phyloP scores from a whole-genome alignment of 2,888 invertebrate species.

The Monoplex corrugatus region DNA sequence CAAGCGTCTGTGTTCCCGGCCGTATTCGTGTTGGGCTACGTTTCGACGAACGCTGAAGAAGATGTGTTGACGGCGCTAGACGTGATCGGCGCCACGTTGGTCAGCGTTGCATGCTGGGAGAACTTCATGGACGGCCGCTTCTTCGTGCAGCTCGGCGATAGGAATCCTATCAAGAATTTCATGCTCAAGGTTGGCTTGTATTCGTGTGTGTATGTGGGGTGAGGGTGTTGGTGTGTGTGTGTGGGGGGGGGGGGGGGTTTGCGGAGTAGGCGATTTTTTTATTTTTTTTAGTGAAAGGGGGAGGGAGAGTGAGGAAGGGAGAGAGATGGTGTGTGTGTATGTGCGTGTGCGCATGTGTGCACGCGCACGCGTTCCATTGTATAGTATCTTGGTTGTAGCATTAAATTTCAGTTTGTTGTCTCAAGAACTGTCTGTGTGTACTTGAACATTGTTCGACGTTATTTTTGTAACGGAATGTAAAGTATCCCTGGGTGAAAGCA shows the following conservation, averaged over 20 bases:
- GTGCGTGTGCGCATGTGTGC: background rate
- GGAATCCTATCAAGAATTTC: slow-evolving; percentile 51
- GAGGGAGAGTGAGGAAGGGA: background rate
- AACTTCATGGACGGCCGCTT: slow-evolving; percentile 72
- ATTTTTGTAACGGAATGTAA: no score
- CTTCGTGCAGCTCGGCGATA: slow-evolving; percentile 36
- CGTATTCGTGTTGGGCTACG: slow-evolving; percentile 23
- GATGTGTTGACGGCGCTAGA: slow-evolving; percentile 36
- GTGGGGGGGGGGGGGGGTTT: no score
- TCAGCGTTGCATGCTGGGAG: slow-evolving; percentile 73
- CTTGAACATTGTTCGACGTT: no score
- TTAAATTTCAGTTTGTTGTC: no score
- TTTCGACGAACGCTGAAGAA: background rate
- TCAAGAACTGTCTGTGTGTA: no score
- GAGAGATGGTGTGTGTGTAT: background rate
- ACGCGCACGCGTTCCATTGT: no score
- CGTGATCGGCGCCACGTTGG: slow-evolving; percentile 62
- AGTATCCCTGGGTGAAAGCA: no score
- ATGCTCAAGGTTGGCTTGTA: slow-evolving; percentile 49
- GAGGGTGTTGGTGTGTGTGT: background rate
- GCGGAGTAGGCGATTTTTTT: no score
- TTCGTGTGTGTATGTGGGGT: background rate
- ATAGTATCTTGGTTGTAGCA: no score
- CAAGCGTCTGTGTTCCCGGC: slow-evolving; percentile 64
- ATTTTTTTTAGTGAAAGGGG: background rate